Conservation (phyloP, 1,140 invertebrate species). For the Babylonia areolata region DNA sequence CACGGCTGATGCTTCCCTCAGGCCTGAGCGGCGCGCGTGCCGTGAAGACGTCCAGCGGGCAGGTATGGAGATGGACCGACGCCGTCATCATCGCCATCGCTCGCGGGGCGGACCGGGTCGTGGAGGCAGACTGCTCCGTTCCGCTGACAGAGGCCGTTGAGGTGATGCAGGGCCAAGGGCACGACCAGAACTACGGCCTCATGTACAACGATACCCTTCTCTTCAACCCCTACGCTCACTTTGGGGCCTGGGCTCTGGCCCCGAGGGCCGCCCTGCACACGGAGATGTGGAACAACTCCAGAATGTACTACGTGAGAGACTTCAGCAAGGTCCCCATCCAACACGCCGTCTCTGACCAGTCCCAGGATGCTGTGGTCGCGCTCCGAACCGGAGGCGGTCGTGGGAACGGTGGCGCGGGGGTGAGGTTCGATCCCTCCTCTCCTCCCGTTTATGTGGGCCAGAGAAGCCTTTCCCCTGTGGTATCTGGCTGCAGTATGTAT, state of each 20-base stretch:
- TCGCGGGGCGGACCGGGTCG: not conserved
- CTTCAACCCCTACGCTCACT: slow-evolving; percentile 22
- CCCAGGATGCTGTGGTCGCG: not conserved
- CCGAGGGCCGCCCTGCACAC: not conserved
- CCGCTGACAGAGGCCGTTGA: not conserved
- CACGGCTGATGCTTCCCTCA: not conserved
- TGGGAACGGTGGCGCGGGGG: not conserved
- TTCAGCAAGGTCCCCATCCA: not conserved
- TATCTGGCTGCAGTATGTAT: not conserved
- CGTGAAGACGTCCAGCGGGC: not conserved
- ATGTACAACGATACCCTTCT: slow-evolving; percentile 22
- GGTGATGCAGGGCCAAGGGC: not conserved
- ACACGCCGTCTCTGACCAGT: not conserved
- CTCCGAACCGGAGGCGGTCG: too few relatives aligned
- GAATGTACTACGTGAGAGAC: not conserved
- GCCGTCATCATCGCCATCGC: not conserved
- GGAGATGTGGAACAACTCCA: not conserved
- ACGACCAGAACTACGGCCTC: not conserved
- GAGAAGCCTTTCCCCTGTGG: not conserved
- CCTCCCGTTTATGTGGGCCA: slow-evolving; percentile 19
- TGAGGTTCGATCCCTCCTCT: slow-evolving; percentile 13
- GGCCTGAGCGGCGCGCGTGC: not conserved
- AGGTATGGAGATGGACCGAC: not conserved
- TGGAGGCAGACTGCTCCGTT: slow-evolving; percentile 4
- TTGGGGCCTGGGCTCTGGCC: not conserved